Evolutionary conservation across 2,113 vertebrate genomes (phyloP), one percentile per base, ranked within the genome.

Genomic region (Phainopepla nitens): DNA sequence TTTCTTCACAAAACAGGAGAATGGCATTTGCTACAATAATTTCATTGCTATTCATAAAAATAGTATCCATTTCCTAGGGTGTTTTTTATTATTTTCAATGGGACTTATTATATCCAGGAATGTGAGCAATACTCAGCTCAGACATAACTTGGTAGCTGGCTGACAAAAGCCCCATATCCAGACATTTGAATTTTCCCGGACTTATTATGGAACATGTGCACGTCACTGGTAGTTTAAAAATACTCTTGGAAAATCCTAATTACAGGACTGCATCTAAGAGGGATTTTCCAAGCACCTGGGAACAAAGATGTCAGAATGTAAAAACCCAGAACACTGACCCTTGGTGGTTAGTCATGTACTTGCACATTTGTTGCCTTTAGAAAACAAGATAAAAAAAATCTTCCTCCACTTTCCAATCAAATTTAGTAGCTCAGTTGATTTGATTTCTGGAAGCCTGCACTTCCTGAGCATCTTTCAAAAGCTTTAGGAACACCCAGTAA

Each of bases 321-420:
- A 96, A 95, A 77, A 54, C 62, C 89, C 70, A 2, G 7, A 95
- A 97, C 80, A 90, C 92, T 93, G 95, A 97, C 94, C 91, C 93
- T 94, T 42, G 92, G 84, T 91, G 88, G 91, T 54, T 90, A 89
- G 45, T 96, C 92, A 82, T 15, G 80, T 96, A 96, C 96, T 87
- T 93, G 62, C 91, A 96, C 45, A 9, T 91, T 94, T 91, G 50
- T 96, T 35, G 7, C 54, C 64, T 54, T 35, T 23, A 70, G 70
- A 94, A 78, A 60, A 58, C 50, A 44, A 42, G 28, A n/a, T 49
- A 11, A 73, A 92, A 73, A 92, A 90, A 81, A 51, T 7, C 3
- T 86, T 75, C n/a, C 25, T 81, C 42, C 1, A 13, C 31, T 91
- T 92, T 90, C 53, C 53, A 69, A n/a, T 80, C 54, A 10, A 13